Evolutionary conservation across 2,113 vertebrate genomes (phyloP).

Genomic region (Sula dactylatra): DNA sequence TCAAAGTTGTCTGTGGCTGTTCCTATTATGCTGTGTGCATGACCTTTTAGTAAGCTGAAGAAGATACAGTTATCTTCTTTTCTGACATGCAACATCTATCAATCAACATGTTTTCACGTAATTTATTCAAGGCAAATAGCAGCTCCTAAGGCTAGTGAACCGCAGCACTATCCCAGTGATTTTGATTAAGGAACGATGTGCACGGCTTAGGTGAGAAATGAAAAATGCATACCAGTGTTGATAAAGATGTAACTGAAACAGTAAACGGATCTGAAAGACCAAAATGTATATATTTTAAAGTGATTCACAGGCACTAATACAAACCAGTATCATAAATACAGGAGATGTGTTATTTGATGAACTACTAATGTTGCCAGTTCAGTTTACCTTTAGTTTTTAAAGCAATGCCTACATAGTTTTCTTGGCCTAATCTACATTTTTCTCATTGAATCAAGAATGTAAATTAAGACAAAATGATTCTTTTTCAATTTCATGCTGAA

Average conservation of each 20-base stretch:
- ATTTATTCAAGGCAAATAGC: conserved; percentile 90
- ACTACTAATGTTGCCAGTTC: conserved; percentile 74
- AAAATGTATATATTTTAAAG: conserved; percentile 61
- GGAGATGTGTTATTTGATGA: conserved; percentile 66
- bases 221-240: conserved; percentile 76
- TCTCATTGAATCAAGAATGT: conserved; percentile 98
- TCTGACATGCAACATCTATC: conserved; percentile 94
- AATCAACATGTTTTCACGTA: conserved; percentile 90
- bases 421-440: conserved; percentile 88
- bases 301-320: conserved; percentile 56
- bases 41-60: conserved; percentile 95
- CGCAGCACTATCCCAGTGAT: conserved; percentile 78
- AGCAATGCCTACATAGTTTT: conserved; percentile 66
- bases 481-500: conserved; percentile 99
- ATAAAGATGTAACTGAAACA: conserved; percentile 82
- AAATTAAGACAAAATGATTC: conserved; percentile 98
- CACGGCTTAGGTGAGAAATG: conserved; percentile 81
- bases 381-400: conserved; percentile 74
- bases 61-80: conserved; percentile 97
- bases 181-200: conserved; percentile 85
- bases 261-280: conserved; percentile 71
- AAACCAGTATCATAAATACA: conserved; percentile 68
- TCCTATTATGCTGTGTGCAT: conserved; percentile 88
- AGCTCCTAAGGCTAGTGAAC: conserved; percentile 85
- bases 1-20: conserved; percentile 84